Conservation (phyloP, 2,888 invertebrate species). For the Scaptodrosophila latifasciaeformis region DNA sequence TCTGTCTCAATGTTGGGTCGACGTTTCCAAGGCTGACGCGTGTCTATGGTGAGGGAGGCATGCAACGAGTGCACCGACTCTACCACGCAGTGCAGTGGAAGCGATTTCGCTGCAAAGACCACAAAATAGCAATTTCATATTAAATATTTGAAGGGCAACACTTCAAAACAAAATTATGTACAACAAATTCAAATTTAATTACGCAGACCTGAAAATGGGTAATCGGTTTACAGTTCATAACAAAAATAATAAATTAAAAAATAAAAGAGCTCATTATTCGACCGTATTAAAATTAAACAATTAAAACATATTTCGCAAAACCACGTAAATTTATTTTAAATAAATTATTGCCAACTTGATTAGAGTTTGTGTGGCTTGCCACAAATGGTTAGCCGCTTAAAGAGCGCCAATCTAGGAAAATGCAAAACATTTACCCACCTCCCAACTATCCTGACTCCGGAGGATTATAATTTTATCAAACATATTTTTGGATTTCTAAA, state of each 20-base stretch:
- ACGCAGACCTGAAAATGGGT: background rate
- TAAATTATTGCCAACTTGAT: conserved; percentile 60
- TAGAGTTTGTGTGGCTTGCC: conserved; percentile 61
- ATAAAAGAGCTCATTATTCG: too few relatives aligned
- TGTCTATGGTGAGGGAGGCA: conserved; percentile 76
- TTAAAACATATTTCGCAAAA: conserved; percentile 59
- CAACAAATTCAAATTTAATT: background rate
- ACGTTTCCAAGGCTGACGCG: conserved; percentile 81
- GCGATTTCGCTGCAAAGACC: conserved; percentile 80
- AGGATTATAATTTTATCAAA: too few relatives aligned
- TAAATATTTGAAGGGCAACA: too few relatives aligned
- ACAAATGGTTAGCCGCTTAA: conserved; percentile 62
- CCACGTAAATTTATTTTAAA: conserved; percentile 36
- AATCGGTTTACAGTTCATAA: background rate
- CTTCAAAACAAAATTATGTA: too few relatives aligned
- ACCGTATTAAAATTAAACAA: conserved; percentile 59
- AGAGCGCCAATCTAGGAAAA: background rate
- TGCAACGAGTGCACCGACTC: conserved; percentile 87
- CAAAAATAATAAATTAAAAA: too few relatives aligned
- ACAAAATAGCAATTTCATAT: background rate
- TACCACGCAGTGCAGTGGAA: conserved; percentile 96
- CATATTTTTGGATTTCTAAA: too few relatives aligned
- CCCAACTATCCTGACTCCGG: too few relatives aligned
- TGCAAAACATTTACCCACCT: background rate
- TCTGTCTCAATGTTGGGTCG: conserved; percentile 90